phyloP scores from a whole-genome alignment of 1,140 invertebrate genomes.

The Pseudachorutes palmiensis region DNA sequence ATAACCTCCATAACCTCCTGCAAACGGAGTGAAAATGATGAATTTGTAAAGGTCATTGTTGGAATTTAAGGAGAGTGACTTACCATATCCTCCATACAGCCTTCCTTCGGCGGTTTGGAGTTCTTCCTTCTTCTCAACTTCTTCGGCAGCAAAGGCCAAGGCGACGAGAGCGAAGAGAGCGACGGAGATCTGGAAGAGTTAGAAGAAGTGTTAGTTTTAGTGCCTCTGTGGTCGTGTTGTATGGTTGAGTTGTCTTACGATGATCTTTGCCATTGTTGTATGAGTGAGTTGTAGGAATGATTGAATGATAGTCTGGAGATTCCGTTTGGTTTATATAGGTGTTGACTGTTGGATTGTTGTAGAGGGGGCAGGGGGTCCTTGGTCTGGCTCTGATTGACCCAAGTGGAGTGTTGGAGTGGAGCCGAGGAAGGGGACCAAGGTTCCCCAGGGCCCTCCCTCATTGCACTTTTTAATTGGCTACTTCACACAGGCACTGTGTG shows the following conservation, averaged over 20 bases:
- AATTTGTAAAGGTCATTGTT: too few relatives aligned
- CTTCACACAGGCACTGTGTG: too few relatives aligned
- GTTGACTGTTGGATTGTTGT: too few relatives aligned
- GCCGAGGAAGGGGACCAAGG: too few relatives aligned
- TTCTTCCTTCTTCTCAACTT: constrained; percentile 8
- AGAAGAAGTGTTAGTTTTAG: not conserved
- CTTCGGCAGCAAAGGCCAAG: constrained; percentile 8
- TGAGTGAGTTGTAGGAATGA: not conserved
- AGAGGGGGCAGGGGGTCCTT: too few relatives aligned
- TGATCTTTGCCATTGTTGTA: constrained; percentile 1
- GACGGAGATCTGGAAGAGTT: constrained; percentile 1
- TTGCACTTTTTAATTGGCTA: not conserved
- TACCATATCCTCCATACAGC: constrained; percentile 12
- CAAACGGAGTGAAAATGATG: too few relatives aligned
- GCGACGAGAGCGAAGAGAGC: constrained; percentile 12
- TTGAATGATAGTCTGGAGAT: not conserved
- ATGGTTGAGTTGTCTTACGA: not conserved
- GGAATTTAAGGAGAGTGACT: too few relatives aligned
- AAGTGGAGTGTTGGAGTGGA: too few relatives aligned
- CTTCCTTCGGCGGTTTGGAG: constrained; percentile 9
- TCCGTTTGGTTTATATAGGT: not conserved
- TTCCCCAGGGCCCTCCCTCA: too few relatives aligned
- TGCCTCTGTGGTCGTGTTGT: not conserved
- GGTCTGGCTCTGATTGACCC: too few relatives aligned
- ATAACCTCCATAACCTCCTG: not conserved